These are phyloP conservation scores for Cyanoramphus novaezelandiae DNA, from an alignment of 2,113 vertebrate species.

Conservation along the genomic window DNA sequence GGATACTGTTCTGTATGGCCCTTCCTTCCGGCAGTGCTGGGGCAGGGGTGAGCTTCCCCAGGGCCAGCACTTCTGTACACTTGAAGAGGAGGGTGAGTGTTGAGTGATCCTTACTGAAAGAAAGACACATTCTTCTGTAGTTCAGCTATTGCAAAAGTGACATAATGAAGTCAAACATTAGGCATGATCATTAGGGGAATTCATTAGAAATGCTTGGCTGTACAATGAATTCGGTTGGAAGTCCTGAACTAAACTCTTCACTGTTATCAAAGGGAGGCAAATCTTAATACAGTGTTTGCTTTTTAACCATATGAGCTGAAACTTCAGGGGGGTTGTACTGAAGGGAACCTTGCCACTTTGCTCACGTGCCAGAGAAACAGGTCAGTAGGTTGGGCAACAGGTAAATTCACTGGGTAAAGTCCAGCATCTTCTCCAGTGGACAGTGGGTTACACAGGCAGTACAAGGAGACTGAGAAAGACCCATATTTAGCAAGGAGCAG, in stretches of 20 bases:
- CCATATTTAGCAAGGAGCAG: not conserved
- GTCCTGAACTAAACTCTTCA: constrained; percentile 52
- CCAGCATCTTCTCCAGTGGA: not conserved
- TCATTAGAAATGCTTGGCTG: constrained; percentile 64
- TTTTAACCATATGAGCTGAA: not conserved
- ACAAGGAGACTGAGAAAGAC: not conserved
- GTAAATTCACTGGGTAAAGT: not conserved
- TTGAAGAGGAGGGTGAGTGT: not conserved
- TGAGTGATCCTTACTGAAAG: constrained; percentile 60
- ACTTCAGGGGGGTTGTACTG: not conserved
- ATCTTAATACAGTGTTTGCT: not conserved
- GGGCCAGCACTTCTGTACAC: not conserved
- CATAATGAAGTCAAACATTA: constrained; percentile 70
- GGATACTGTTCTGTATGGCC: not conserved
- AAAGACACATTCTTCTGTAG: constrained; percentile 49
- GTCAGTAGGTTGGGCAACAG: not conserved
- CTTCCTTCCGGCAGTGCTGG: not conserved
- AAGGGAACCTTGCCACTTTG: not conserved
- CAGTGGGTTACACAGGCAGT: not conserved
- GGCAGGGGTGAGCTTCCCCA: not conserved
- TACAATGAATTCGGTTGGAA: constrained; percentile 60
- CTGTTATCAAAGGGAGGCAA: not conserved
- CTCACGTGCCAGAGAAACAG: not conserved
- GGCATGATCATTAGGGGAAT: constrained; percentile 61
- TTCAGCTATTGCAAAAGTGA: constrained; percentile 53